Conservation (phyloP, 2,113 vertebrate genomes). For the Nothocercus julius region DNA sequence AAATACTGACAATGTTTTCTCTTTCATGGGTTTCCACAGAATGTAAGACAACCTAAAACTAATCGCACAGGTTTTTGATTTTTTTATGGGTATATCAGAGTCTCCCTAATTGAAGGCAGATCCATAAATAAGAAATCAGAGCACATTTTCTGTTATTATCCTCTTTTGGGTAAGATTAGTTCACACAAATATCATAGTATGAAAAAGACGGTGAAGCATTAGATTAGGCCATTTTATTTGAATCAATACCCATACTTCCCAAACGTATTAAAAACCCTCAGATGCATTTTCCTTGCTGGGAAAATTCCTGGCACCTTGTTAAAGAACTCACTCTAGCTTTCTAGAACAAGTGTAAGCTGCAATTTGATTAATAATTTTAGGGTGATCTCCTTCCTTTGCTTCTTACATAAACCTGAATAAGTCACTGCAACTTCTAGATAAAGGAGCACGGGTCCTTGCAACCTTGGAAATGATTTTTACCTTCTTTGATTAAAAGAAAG, state of each 20-base stretch:
- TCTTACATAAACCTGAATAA: not conserved
- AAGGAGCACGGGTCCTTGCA: not conserved
- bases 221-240: not conserved
- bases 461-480: not conserved
- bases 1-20: not conserved
- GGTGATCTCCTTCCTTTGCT: not conserved
- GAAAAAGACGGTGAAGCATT: not conserved
- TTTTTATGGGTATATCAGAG: not conserved
- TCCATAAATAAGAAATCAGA: slow-evolving; percentile 18
- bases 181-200: not conserved
- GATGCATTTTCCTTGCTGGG: not conserved
- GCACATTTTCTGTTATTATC: not conserved
- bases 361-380: not conserved
- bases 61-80: not conserved
- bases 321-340: not conserved
- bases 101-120: not conserved
- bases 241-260: not conserved
- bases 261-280: not conserved
- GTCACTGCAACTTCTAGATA: not conserved
- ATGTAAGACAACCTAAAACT: not conserved
- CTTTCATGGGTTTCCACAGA: not conserved
- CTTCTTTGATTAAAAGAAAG: not conserved
- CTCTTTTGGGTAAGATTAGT: not conserved
- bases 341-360: not conserved
- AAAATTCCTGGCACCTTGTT: not conserved